Conservation (phyloP, 37 sponge, comb jelly and placozoan species). For the Chondrilla cf. caribensis region DNA sequence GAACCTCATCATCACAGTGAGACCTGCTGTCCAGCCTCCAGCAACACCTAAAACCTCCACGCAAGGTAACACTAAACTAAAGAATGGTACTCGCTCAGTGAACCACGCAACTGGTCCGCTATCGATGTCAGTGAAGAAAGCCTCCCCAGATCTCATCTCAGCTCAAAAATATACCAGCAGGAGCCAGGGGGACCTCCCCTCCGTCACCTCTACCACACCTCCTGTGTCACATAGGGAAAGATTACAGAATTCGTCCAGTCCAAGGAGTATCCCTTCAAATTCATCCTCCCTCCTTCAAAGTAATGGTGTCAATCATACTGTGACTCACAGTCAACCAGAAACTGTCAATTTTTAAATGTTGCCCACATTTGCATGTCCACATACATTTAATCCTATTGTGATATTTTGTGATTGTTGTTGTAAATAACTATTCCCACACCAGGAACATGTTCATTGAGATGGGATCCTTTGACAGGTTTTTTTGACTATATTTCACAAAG, state of each 20-base stretch:
- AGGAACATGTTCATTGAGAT: too few species aligned
- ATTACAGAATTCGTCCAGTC: background rate
- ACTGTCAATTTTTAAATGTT: background rate
- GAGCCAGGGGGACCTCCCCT: constrained; percentile 32
- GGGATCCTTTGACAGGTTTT: too few species aligned
- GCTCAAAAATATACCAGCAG: constrained; percentile 13
- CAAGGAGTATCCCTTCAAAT: background rate
- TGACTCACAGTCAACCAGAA: background rate
- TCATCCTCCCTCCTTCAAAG: constrained; percentile 14
- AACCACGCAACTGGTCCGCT: background rate
- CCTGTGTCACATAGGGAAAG: background rate
- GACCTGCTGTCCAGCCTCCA: constrained; percentile 78
- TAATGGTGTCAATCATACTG: background rate
- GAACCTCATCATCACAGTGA: constrained; percentile 97
- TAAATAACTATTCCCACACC: too few species aligned
- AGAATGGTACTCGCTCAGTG: background rate
- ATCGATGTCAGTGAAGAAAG: constrained; percentile 1
- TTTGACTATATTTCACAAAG: too few species aligned
- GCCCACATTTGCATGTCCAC: too few species aligned
- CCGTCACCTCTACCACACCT: background rate
- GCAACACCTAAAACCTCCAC: constrained; percentile 41
- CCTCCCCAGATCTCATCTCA: background rate
- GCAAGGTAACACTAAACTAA: background rate
- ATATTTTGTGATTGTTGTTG: too few species aligned
- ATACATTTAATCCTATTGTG: too few species aligned